These are phyloP conservation scores for Calidris pugnax DNA, from an alignment of 2,113 vertebrate species.

Conservation along the genomic window DNA sequence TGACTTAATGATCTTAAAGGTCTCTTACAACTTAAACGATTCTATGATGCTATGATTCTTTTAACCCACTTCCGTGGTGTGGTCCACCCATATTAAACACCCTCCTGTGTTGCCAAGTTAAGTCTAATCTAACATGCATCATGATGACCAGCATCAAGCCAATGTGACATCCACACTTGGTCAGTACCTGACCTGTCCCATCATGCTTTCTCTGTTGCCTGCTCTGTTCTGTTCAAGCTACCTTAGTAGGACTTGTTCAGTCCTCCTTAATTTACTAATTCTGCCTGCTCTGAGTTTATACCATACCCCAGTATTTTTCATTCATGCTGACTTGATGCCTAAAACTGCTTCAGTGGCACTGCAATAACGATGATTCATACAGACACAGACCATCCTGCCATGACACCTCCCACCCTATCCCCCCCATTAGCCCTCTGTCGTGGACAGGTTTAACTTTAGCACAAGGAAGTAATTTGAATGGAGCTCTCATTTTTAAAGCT, in stretches of 20 bases:
- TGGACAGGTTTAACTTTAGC: background rate
- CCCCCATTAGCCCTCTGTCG: background rate
- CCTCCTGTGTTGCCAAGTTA: background rate
- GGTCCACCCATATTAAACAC: background rate
- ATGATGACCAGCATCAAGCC: background rate
- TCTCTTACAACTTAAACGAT: too few species aligned
- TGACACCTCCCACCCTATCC: background rate
- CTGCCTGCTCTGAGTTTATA: background rate
- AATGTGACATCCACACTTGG: background rate
- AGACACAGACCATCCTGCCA: background rate
- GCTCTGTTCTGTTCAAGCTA: too few species aligned
- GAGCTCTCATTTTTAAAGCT: background rate
- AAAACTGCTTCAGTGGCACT: background rate
- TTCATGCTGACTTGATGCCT: background rate
- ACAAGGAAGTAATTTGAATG: background rate
- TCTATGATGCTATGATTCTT: background rate
- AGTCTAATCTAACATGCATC: background rate
- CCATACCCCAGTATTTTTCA: background rate
- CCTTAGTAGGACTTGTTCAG: background rate
- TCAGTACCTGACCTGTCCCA: background rate
- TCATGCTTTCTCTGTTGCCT: background rate
- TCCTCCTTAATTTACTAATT: background rate
- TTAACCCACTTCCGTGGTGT: background rate
- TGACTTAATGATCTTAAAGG: too few species aligned
- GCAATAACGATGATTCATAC: background rate